These are phyloP conservation scores for Leptocoma aspasia DNA, from an alignment of 2,113 vertebrate genomes.

Conservation along the genomic window DNA sequence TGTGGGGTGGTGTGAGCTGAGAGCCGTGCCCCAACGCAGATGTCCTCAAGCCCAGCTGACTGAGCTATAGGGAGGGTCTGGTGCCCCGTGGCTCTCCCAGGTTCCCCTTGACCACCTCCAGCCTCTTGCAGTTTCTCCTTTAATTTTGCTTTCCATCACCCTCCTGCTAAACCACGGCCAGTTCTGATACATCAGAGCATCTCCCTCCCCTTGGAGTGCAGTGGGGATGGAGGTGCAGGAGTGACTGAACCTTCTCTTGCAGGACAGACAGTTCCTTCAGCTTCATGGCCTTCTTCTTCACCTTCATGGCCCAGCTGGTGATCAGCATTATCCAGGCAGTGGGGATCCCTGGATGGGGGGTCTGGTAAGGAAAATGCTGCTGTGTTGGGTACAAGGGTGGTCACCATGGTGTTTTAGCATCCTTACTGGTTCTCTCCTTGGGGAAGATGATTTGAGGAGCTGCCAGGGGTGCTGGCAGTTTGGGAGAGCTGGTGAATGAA, in stretches of 20 bases:
- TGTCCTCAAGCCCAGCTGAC: not conserved
- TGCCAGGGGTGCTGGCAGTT: not conserved
- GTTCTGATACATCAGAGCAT: not conserved
- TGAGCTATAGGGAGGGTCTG: not conserved
- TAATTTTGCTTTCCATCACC: not conserved
- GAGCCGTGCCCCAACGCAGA: accelerated
- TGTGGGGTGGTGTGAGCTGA: accelerated
- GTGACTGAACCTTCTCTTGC: constrained; percentile 12
- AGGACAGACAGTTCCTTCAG: constrained; percentile 98
- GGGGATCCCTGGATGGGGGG: constrained; percentile 97
- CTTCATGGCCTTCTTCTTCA: constrained; percentile 99
- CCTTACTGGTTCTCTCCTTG: not conserved
- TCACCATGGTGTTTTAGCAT: accelerated
- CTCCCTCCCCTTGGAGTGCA: not conserved
- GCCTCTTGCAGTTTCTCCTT: not conserved
- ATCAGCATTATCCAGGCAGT: constrained; percentile 95
- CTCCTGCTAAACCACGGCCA: not conserved
- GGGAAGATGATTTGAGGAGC: not conserved
- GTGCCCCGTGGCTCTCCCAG: not conserved
- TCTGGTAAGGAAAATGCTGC: constrained; percentile 83
- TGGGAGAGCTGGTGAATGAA: accelerated
- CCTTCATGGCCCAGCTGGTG: constrained; percentile 95
- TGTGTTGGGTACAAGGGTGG: not conserved
- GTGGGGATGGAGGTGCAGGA: not conserved
- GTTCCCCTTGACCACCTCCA: not conserved